phyloP scores from a whole-genome alignment of 1,140 invertebrate genomes.

The Drosophila biarmipes region DNA sequence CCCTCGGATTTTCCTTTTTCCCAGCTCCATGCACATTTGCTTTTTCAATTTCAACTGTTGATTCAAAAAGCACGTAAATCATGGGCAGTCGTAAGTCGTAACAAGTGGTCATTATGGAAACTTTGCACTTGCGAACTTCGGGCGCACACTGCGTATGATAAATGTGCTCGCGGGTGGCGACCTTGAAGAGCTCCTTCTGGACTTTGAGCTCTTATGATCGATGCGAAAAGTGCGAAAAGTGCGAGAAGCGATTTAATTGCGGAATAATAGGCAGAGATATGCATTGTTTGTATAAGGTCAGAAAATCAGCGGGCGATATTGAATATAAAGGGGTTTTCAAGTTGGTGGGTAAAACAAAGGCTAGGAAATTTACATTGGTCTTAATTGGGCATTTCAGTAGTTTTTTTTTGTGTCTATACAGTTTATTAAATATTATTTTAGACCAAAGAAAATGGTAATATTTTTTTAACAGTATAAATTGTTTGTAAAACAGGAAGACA shows the following conservation, averaged over 20 bases:
- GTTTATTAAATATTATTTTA: too few relatives aligned
- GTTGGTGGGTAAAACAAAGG: too few relatives aligned
- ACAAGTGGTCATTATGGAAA: slow-evolving; percentile 54
- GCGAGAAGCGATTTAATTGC: slow-evolving; percentile 66
- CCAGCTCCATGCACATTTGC: neutral
- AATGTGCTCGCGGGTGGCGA: slow-evolving; percentile 40
- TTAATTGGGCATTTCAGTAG: too few relatives aligned
- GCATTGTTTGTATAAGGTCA: neutral
- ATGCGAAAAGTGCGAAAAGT: slow-evolving; percentile 42
- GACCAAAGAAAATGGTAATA: too few relatives aligned
- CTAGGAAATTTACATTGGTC: too few relatives aligned
- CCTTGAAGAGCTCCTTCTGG: slow-evolving; percentile 22
- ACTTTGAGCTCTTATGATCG: slow-evolving; percentile 61
- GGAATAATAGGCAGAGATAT: slow-evolving; percentile 42
- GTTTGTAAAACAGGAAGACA: too few relatives aligned
- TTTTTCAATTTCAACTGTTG: slow-evolving; percentile 33
- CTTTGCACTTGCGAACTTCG: slow-evolving; percentile 47
- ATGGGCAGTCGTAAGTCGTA: slow-evolving; percentile 44
- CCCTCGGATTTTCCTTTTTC: neutral
- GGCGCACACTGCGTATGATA: slow-evolving; percentile 59
- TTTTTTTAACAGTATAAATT: too few relatives aligned
- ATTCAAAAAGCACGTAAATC: slow-evolving; percentile 43
- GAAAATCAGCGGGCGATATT: neutral
- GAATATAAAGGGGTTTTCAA: neutral
- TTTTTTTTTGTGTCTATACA: too few relatives aligned